These are phyloP conservation scores for Semibalanus balanoides DNA, from an alignment of 1,140 invertebrate species.

Conservation along the genomic window DNA sequence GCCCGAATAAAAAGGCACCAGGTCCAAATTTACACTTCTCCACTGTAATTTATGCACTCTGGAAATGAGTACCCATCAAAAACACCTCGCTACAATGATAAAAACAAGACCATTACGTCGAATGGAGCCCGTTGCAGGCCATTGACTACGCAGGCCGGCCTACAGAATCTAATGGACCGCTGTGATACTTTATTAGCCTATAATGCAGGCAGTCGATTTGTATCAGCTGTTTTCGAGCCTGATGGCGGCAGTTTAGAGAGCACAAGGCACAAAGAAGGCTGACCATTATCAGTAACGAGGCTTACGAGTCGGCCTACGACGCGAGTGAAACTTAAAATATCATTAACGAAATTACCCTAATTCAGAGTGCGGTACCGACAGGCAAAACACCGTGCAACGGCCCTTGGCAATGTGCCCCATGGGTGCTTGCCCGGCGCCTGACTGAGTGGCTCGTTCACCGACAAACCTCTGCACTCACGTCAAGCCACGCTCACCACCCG, in stretches of 20 bases:
- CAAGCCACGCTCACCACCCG: too few relatives aligned
- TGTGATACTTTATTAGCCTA: not conserved
- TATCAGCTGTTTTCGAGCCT: not conserved
- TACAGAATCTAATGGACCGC: not conserved
- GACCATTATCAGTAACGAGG: not conserved
- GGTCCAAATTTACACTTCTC: not conserved
- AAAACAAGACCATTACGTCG: not conserved
- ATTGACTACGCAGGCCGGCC: not conserved
- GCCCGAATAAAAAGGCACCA: conserved; percentile 1
- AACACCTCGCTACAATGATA: conserved; percentile 2
- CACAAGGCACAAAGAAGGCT: not conserved
- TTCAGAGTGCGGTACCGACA: not conserved
- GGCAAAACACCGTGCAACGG: not conserved
- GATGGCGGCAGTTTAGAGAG: not conserved
- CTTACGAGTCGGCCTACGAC: not conserved
- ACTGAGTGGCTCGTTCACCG: too few relatives aligned
- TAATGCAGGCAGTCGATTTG: not conserved
- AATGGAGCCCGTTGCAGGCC: not conserved
- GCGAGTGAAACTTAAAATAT: not conserved
- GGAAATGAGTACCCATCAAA: conserved; percentile 2
- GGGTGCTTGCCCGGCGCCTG: too few relatives aligned
- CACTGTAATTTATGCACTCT: not conserved
- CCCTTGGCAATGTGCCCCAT: not conserved
- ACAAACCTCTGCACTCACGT: too few relatives aligned
- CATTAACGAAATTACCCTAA: not conserved